Base-by-base conservation (phyloP, 2,888 invertebrate genomes). In the Alitta virens region DNA sequence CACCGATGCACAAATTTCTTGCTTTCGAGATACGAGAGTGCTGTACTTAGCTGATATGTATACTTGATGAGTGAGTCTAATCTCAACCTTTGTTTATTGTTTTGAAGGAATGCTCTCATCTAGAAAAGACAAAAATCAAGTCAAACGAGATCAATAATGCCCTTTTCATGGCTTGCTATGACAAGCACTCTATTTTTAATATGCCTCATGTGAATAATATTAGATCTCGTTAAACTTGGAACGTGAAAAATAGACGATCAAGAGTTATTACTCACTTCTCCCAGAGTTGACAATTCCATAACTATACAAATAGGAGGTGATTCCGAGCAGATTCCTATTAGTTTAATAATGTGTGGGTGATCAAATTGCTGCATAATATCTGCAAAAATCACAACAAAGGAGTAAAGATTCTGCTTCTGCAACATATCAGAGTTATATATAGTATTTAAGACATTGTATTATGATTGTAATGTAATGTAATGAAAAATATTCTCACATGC, bases 361-460 rank as follows among this genome's bases (percentile, higher is more conserved):
- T 97, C 95, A 84, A 99, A 98, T 83, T 97, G 95, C 82, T 97
- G 95, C 98, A 99, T 98, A 76, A 96, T 94, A 83, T 94, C 96
- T 97, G 85, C 9, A 74, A 73, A 1, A 49, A 40, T 33, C 33
- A 33, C 12, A 33, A 33, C 33, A 33, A 33, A 33, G 33, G 12
- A 33, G 12, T 12, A 33, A 7, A 12, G 12, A 33, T 33, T 33
- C n/a, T n/a, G n/a, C n/a, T n/a, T n/a, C n/a, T n/a, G n/a, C n/a
- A n/a, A n/a, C n/a, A n/a, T n/a, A n/a, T n/a, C n/a, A n/a, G n/a
- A n/a, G n/a, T n/a, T n/a, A n/a, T n/a, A n/a, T n/a, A n/a, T n/a
- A n/a, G n/a, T n/a, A n/a, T n/a, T n/a, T n/a, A n/a, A n/a, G n/a
- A n/a, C n/a, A n/a, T n/a, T n/a, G n/a, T n/a, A n/a, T n/a, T n/a